Base-by-base conservation (phyloP, 2,113 vertebrate species). In the Oceanodroma tethys region DNA sequence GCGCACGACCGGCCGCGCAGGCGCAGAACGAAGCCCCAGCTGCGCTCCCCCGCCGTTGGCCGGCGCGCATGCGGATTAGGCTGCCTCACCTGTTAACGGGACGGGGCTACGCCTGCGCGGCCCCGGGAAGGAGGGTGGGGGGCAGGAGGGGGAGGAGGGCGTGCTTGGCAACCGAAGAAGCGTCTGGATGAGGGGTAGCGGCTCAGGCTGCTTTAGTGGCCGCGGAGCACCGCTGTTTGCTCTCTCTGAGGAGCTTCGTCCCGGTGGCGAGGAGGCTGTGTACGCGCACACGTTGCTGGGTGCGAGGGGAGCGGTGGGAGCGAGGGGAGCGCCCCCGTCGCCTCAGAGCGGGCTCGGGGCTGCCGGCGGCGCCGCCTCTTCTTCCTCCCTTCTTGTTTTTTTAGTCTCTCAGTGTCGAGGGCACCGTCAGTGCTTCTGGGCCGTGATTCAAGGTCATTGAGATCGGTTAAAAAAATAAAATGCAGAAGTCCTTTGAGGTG, bases 151-250 rank as follows among this genome's bases (percentile, higher is more conserved):
- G n/a, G n/a, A n/a, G n/a, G n/a, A n/a, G n/a, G n/a, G n/a, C n/a
- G n/a, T n/a, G 10, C 2, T 32, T 6, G 6, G 2, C 25, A 1
- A 3, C 7, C 3, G 9, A 5, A 5, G 27, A 11, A 38, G 27
- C 2, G 2, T 14, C 0, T 5, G 9, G 13, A 3, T 4, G 27
- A 11, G 34, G 2, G 2, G 32, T 10, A 3, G 25, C 1, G 3
- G 18, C 4, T 27, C 0, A 1, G 22, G 22, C 2, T 1, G 45
- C 3, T 3, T 13, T 8, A 10, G 3, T 1, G 10, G 26, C 16
- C 0, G 16, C 2, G 3, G 36, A 9, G 38, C 2, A 3, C 2
- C 0, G 18, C 3, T 17, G 7, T 4, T 11, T 20, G 19, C 4
- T 7, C 6, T 47, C 9, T 1, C 4, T 3, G 9, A 27, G 48